Conservation (phyloP, 2,113 vertebrate genomes). For the Malurus elegans region DNA sequence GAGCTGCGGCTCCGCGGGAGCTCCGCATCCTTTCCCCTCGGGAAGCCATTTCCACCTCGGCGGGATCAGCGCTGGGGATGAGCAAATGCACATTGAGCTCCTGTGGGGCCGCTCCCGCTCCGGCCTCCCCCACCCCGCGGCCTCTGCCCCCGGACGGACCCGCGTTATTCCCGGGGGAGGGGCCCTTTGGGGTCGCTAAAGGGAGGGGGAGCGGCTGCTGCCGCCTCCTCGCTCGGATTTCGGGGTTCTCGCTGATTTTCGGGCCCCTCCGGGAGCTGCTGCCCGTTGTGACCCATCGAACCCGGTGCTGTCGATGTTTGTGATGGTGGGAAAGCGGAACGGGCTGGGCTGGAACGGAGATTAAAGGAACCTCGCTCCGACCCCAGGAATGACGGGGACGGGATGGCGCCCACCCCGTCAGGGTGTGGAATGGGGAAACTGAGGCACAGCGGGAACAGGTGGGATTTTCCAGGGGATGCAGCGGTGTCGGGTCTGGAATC, state of each 20-base stretch:
- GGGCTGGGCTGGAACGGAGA: no score
- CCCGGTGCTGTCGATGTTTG: no score
- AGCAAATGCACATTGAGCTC: no score
- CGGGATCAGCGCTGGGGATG: no score
- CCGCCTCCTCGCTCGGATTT: neutral
- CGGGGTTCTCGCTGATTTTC: neutral
- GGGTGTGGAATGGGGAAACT: neutral
- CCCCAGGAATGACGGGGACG: no score
- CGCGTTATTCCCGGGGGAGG: neutral
- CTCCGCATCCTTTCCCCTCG: fast-evolving
- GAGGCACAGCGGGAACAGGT: neutral
- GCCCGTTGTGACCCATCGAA: no score
- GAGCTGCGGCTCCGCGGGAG: neutral
- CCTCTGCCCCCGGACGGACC: no score
- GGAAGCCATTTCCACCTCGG: neutral
- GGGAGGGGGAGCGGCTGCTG: neutral
- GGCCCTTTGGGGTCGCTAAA: fast-evolving
- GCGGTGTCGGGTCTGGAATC: fast-evolving
- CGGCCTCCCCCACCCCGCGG: no score
- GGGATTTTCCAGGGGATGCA: neutral
- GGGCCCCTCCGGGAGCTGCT: fast-evolving
- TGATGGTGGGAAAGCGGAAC: no score
- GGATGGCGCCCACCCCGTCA: no score
- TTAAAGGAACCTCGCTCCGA: no score
- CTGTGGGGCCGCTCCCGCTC: no score